Evolutionary conservation across 2,888 invertebrate genomes (phyloP).

Genomic region (Schizaphis graminum): DNA sequence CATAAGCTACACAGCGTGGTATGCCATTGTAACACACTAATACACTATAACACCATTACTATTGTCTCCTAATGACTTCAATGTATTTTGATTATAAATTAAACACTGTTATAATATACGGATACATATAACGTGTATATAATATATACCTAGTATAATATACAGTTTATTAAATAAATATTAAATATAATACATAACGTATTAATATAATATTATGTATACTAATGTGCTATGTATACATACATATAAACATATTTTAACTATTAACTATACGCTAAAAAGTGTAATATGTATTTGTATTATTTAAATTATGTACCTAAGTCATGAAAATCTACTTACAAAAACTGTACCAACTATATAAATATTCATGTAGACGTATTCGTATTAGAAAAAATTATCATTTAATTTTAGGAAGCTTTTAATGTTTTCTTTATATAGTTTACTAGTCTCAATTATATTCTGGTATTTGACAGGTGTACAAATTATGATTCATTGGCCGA

Average conservation of each 20-base stretch:
- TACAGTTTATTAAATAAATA: background rate
- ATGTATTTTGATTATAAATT: slow-evolving; percentile 46
- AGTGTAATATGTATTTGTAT: background rate
- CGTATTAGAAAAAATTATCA: background rate
- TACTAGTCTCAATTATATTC: background rate
- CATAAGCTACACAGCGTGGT: slow-evolving; percentile 36
- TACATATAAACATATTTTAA: background rate
- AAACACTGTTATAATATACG: slow-evolving; percentile 15
- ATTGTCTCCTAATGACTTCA: slow-evolving; percentile 22
- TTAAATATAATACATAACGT: background rate
- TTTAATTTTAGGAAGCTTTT: background rate
- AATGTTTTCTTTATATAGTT: background rate
- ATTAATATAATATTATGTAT: background rate
- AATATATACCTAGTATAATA: too few relatives aligned
- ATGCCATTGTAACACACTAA: slow-evolving; percentile 53
- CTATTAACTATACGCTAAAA: background rate
- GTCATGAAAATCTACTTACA: background rate
- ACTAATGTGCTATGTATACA: background rate
- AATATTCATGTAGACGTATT: background rate
- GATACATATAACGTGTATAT: background rate
- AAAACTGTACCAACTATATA: background rate
- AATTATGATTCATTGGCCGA: background rate
- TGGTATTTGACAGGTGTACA: background rate
- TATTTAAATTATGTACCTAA: background rate
- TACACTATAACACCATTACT: slow-evolving; percentile 43